A percentile compares a stretch with the other conserved stretches of the same genome.
These are phyloP conservation scores for Dasyprocta punctata DNA, from an alignment of 2,113 vertebrate genomes.

Conservation along the genomic window DNA sequence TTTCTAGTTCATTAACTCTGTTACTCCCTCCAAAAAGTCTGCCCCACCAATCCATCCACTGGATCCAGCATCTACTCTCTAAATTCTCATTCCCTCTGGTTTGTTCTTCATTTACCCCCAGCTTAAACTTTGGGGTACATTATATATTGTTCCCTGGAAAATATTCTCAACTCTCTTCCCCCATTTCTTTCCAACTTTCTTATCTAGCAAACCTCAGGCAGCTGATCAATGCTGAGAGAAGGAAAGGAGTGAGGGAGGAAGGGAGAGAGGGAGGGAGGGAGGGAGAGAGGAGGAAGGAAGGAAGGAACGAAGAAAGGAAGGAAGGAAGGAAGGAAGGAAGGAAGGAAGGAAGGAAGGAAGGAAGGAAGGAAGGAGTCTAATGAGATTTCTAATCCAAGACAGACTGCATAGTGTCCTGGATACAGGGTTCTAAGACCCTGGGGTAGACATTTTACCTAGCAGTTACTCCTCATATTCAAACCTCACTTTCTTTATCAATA, in stretches of 20 bases:
- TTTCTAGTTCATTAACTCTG: background rate
- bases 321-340: too few species aligned
- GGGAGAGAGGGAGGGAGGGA: too few species aligned
- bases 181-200: background rate
- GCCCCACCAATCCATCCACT: background rate
- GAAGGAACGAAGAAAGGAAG: accelerated
- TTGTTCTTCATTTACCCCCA: background rate
- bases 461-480: background rate
- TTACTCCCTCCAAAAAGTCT: background rate
- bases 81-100: background rate
- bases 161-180: background rate
- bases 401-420: background rate
- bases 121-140: background rate
- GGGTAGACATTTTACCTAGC: background rate
- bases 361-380: background rate
- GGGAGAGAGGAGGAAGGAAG: too few species aligned
- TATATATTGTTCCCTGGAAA: background rate
- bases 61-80: background rate
- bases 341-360: background rate
- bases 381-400: background rate
- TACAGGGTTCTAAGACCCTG: background rate
- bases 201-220: background rate
- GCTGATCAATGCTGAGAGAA: background rate
- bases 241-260: too few species aligned
- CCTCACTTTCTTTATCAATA: background rate